These are phyloP conservation scores for Pseudanteris insignis DNA, from an alignment of 2,888 invertebrate species.

Conservation along the genomic window DNA sequence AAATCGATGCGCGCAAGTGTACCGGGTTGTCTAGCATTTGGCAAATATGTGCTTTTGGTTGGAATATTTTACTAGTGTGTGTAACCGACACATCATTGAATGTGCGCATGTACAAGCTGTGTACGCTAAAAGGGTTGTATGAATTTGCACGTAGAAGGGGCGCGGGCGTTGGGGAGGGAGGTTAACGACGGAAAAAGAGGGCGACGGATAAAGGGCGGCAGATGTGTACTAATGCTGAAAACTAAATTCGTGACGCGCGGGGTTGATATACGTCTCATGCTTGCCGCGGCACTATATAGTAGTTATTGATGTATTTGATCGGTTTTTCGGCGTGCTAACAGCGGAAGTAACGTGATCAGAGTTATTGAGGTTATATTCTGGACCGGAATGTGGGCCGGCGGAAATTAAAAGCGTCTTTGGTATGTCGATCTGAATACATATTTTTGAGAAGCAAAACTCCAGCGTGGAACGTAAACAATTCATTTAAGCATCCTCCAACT, in stretches of 20 bases:
- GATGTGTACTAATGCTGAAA: conserved; percentile 22
- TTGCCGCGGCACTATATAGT: conserved; percentile 3
- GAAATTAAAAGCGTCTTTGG: conserved; percentile 34
- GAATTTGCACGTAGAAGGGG: conserved; percentile 24
- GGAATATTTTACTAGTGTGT: no score
- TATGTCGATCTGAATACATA: conserved; percentile 25
- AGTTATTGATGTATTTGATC: conserved; percentile 26
- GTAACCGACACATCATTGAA: conserved; percentile 3
- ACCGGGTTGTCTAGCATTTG: no score
- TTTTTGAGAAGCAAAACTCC: no score
- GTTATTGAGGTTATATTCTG: conserved; percentile 29
- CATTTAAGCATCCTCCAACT: no score
- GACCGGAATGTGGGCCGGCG: conserved; percentile 23
- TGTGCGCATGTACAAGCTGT: not conserved
- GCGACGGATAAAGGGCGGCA: conserved; percentile 35
- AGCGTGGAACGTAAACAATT: no score
- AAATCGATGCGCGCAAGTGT: conserved; percentile 7
- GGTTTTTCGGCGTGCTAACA: conserved; percentile 29
- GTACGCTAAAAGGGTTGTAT: conserved; percentile 21
- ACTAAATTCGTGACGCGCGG: conserved; percentile 21
- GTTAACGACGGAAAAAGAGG: conserved; percentile 20
- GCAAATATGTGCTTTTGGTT: no score
- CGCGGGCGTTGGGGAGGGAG: conserved; percentile 16
- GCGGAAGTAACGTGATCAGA: conserved; percentile 30
- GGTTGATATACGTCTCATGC: conserved; percentile 24